Evolutionary conservation across 2,888 invertebrate genomes (phyloP), one percentile per base, ranked within the genome.

Genomic region (Schizotus pectinicornis): DNA sequence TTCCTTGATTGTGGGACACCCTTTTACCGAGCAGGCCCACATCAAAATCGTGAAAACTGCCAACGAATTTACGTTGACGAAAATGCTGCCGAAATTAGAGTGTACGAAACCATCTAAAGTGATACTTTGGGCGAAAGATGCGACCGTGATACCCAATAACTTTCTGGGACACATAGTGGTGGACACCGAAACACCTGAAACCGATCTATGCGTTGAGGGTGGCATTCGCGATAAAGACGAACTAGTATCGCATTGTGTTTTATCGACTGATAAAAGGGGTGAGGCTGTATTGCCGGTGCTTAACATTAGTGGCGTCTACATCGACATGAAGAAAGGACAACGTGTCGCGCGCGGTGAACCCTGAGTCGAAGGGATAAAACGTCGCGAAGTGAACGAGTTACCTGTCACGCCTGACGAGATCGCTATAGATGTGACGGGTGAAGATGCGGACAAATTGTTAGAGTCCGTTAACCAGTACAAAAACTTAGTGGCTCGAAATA

Each of bases 401-500:
- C 35, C 42, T 5, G 32, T 51, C 7, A 7, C 6, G 3, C 34
- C 5, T 7, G 9, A 7, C 5, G 42, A 41, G 46, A 46, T 48
- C 38, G 31, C 7, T n/a, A 41, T 38, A 2, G 51, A 46, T 22
- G 11, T 31, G 22, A 8, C 11, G 39, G 39, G 46, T 38, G 41
- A 48, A 1, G 50, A 54, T 1, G 37, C 32, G 6, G 6, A 30
- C 1, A 39, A 45, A 30, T 14, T 57, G 14, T 11, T 53, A 13
- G 22, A 32, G 12, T n/a, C 58, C 7, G 6, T 61, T n/a, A 58
- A 58, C n/a, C 49, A 57, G 11, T 61, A 43, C 37, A 31, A 41
- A 11, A 48, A 60, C 36, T 52, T 46, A n/a, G 37, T 61, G 35
- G 49, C 61, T 7, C 39, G 37, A 36, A 61, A 61, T 54, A 46